Percentiles rank a stretch among this genome's conserved stretches.
These are phyloP conservation scores for Andrena fulva DNA, from an alignment of 2,888 invertebrate genomes.

Conservation along the genomic window DNA sequence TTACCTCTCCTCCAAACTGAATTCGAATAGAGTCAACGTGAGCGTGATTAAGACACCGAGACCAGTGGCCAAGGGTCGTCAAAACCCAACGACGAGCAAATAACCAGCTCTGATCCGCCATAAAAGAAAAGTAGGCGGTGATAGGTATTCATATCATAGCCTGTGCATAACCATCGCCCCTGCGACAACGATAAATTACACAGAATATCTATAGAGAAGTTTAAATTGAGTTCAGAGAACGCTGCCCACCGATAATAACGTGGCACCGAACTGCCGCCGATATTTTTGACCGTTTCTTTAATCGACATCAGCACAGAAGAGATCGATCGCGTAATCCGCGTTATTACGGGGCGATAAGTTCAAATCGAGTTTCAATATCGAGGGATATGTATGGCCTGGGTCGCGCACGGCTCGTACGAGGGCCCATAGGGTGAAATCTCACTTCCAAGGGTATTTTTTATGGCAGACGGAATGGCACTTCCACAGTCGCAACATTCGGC, in stretches of 20 bases:
- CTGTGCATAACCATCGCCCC: neutral
- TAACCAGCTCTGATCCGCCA: slow-evolving; percentile 8
- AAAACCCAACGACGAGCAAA: slow-evolving; percentile 21
- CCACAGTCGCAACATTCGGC: slow-evolving; percentile 29
- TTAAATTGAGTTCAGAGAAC: neutral
- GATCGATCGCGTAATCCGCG: slow-evolving; percentile 3
- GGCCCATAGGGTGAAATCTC: slow-evolving; percentile 22
- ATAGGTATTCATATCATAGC: slow-evolving; percentile 13
- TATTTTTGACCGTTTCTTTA: neutral
- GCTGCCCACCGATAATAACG: neutral
- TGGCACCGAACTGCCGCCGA: neutral
- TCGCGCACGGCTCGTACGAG: slow-evolving; percentile 18
- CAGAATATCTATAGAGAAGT: neutral
- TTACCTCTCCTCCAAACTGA: neutral
- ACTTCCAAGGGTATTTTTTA: slow-evolving; percentile 40
- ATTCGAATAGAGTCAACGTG: slow-evolving; percentile 8
- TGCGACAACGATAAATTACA: slow-evolving; percentile 3
- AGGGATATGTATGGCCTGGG: slow-evolving; percentile 32
- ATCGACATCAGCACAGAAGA: neutral
- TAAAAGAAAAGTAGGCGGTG: slow-evolving; percentile 24
- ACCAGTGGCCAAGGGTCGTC: neutral
- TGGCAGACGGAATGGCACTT: slow-evolving; percentile 29
- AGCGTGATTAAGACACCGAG: slow-evolving; percentile 22
- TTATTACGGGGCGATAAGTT: slow-evolving; percentile 27
- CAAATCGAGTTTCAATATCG: slow-evolving; percentile 58